phyloP scores from a whole-genome alignment of 2,113 vertebrate species.

The Eulemur rufifrons region DNA sequence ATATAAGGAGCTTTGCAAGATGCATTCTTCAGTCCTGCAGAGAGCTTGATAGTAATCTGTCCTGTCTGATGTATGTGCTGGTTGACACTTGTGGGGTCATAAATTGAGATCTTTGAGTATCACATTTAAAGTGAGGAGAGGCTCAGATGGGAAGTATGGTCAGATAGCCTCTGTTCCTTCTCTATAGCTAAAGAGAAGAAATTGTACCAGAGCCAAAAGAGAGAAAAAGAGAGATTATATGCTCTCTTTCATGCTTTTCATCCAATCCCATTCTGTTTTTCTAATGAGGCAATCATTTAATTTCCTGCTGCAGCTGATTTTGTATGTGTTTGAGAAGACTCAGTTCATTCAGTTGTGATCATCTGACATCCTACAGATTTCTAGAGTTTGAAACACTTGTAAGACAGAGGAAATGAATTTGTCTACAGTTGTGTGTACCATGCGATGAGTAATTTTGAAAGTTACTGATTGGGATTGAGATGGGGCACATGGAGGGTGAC shows the following conservation, averaged over 20 bases:
- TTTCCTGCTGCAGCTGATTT: not conserved
- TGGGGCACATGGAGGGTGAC: rapidly evolving
- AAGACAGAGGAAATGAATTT: not conserved
- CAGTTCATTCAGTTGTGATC: not conserved
- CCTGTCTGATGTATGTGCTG: not conserved
- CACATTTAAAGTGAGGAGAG: not conserved
- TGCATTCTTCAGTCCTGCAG: not conserved
- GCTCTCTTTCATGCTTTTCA: not conserved
- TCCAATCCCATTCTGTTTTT: not conserved
- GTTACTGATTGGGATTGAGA: not conserved
- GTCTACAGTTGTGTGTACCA: not conserved
- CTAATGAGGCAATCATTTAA: not conserved
- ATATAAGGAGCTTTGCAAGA: not conserved
- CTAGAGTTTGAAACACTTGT: not conserved
- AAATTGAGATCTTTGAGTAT: not conserved
- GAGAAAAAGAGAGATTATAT: not conserved
- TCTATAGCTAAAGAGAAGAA: not conserved
- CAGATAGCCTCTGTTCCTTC: not conserved
- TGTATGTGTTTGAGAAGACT: not conserved
- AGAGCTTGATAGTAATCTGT: not conserved
- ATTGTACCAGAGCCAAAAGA: not conserved
- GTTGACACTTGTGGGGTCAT: not conserved
- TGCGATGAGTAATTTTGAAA: not conserved
- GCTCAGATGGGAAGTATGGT: not conserved
- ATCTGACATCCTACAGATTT: not conserved